Base-by-base conservation (phyloP, 35 echinoderm and acorn worm genomes). In the Nesometra sesokonis region DNA sequence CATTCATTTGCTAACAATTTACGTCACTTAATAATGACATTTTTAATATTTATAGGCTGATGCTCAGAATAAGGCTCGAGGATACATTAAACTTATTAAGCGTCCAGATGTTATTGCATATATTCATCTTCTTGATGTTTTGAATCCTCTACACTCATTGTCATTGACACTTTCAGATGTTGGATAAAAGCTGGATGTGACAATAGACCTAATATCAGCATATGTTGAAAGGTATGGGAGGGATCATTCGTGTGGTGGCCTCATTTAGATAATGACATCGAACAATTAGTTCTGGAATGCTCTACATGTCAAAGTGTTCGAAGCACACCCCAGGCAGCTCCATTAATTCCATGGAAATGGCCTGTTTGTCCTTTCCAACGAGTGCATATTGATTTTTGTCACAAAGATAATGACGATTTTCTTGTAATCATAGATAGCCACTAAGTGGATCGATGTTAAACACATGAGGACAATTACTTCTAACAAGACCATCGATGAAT, bases 301-400 rank as follows among this genome's bases (percentile, higher is more conserved):
- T 2, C 9, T 19, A 67, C 52, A 67, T 67, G 52, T 27, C 52
- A 67, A 27, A 67, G 52, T 27, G 52, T 67, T 19, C 7, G 52
- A 67, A 67, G 52, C 21, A 67, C 52, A 19, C 52, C 52, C 23
- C 52, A 11, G 1, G 2, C 52, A 67, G 23, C 52, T 19, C 52
- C 52, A 11, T 67, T 67, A 67, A 67, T 67, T 67, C 88, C 88
- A 31, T 76, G 39, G 80, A 38, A 35, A 67, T 89, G 79, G 79
- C 87, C 87, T 52, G 31, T 11, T 21, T 27, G 87, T 17, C 87
- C 79, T 11, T 89, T 82, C 32, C 87, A 89, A 35, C 84, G 87
- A 89, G 80, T 89, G 0, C 36, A 82, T 34, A 77, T 84, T 83
- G 87, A 89, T 89, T 84, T 89, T 79, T 57, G 79, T 89, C 38